Evolutionary conservation across 2,113 vertebrate genomes (phyloP), one percentile per base, ranked within the genome.

Genomic region (Serinus canaria): DNA sequence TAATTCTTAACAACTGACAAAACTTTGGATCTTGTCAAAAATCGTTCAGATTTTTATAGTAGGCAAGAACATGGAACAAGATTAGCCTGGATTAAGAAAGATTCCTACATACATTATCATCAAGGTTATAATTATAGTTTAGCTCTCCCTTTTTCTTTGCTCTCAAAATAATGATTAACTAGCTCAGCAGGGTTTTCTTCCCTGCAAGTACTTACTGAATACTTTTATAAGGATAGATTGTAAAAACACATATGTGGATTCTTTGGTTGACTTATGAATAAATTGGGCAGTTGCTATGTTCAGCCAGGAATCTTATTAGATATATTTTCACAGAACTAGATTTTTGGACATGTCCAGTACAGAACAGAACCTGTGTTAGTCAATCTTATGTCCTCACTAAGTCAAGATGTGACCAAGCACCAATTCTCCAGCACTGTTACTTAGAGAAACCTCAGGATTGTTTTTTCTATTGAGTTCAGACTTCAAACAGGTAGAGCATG

Each of bases 1-100:
- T 98, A 98, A 98, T 98, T 98, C 98, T 97, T 98, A 97, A 98
- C 98, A 98, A 98, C 97, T 98, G 98, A 98, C 98, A 98, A 98
- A 98, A 97, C 98, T 97, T 98, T 94, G 97, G 95, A 98, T 98
- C 98, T 98, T 98, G 98, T 98, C 98, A 97, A 96, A 97, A 98
- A 98, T 96, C 30, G 72, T 98, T 98, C 96, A 25, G 93, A 95
- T 97, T 98, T 97, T 98, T 95, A 92, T 89, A 92, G 91, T 94
- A 96, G 92, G 96, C 93, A 96, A 92, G 93, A 80, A 74, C 92
- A 92, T 46, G 66, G 72, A 90, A 95, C 92, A 80, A 66, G 82
- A 95, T 92, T 97, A 83, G 77, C 86, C 68, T 75, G 92, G 94
- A 90, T 91, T 86, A 64, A 53, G 93, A 94, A 75, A 81, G 68